Percentiles rank a stretch among this genome's conserved stretches.
Evolutionary conservation across 2,888 invertebrate genomes (phyloP).

Genomic region (Plagodis pulveraria): DNA sequence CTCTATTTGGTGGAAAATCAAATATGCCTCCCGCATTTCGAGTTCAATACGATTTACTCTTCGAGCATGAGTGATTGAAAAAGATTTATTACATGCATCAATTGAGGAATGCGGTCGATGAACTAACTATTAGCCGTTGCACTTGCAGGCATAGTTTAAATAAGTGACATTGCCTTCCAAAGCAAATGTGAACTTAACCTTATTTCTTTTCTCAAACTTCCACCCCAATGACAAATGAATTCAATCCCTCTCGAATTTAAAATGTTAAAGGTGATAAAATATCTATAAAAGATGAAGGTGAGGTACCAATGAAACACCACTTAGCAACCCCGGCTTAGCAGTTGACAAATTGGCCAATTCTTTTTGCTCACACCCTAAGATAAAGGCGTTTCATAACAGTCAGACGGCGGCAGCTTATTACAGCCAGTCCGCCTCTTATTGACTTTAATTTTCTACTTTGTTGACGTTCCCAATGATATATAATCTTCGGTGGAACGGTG

Average conservation of each 20-base stretch:
- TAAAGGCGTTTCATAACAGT: conserved; percentile 70
- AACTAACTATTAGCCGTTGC: too few relatives aligned
- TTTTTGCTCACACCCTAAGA: conserved; percentile 59
- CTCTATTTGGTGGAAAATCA: too few relatives aligned
- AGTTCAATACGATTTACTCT: too few relatives aligned
- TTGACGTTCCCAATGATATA: conserved; percentile 82
- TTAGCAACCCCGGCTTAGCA: conserved; percentile 62
- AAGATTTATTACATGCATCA: too few relatives aligned
- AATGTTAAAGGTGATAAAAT: conserved; percentile 47
- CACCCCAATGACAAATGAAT: conserved; percentile 21
- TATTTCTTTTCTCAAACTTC: neutral
- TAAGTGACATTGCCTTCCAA: too few relatives aligned
- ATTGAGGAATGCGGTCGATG: too few relatives aligned
- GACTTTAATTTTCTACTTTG: conserved; percentile 83
- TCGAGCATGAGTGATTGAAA: too few relatives aligned
- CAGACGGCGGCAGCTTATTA: conserved; percentile 68
- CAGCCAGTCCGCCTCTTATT: conserved; percentile 67
- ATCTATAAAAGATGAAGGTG: conserved; percentile 56
- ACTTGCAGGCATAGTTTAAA: too few relatives aligned
- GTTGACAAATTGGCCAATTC: conserved; percentile 80
- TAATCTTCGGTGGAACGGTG: conserved; percentile 69
- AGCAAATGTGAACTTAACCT: too few relatives aligned
- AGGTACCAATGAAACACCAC: conserved; percentile 67
- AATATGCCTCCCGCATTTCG: too few relatives aligned
- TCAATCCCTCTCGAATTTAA: conserved; percentile 45